Base-by-base conservation (phyloP, 2,888 invertebrate genomes). In the Parnassius smintheus region DNA sequence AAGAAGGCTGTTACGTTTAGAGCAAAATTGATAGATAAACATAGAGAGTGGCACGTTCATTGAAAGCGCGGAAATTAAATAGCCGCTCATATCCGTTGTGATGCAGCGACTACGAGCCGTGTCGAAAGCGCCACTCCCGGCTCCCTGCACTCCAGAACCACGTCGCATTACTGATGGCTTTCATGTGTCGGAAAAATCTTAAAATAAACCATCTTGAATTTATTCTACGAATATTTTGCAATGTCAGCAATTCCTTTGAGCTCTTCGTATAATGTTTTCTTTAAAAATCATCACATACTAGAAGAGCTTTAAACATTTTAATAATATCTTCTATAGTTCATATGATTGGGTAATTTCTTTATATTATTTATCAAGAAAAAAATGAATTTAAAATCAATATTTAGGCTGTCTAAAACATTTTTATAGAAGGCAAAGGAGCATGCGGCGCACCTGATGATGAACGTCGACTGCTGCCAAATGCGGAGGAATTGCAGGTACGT, bases 51-150 rank as follows among this genome's bases (percentile, higher is more conserved):
- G 81, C 82, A 80, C 80, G 81, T 85, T 86, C 82, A 86, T 81
- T 85, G 85, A 83, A 84, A 81, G 83, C 78, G 71, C 88, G 90
- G 90, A 90, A 90, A 91, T 91, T 88, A 88, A 89, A 90, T 89
- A 86, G 85, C 87, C 84, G 83, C 82, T 83, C 82, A 87, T 86
- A 87, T 89, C 90, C 88, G 89, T 75, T 68, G 81, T 78, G 75
- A 67, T 51, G 55, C 68, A 70, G 53, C 65, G 57, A 55, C 35
- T 41, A 56, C 25, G 7, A 12, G 12, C 12, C 13, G 42, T 49
- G 58, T 41, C n/a, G 50, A 42, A 44, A 53, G 50, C 56, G 41
- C 12, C 50, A 25, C 11, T 49, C n/a, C 49, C 57, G 56, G 53
- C 44, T 50, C 51, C 35, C 41, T 48, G 56, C 59, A 46, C 51